Evolutionary conservation across 2,888 invertebrate genomes (phyloP).

Genomic region (Noctua pronuba): DNA sequence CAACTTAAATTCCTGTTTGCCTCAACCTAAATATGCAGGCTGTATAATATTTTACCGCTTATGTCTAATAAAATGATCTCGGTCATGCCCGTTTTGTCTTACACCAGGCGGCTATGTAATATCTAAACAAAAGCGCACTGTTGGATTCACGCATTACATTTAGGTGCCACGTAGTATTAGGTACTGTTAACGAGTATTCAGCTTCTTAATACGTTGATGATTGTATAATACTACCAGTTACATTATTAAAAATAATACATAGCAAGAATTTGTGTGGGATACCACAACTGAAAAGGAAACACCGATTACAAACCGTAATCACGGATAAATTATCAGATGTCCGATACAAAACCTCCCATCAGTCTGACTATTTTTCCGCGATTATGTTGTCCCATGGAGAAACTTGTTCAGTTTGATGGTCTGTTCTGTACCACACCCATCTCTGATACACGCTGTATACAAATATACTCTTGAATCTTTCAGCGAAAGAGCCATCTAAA

Average conservation of each 20-base stretch:
- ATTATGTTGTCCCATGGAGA: not conserved
- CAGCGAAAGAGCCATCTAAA: constrained; percentile 42
- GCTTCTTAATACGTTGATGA: not conserved
- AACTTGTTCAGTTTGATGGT: not conserved
- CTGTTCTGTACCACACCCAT: not conserved
- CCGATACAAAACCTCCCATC: not conserved
- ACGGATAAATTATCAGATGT: not conserved
- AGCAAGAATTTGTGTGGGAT: too few relatives aligned
- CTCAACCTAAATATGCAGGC: not conserved
- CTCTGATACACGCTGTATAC: not conserved
- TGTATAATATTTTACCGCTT: not conserved
- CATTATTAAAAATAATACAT: too few relatives aligned
- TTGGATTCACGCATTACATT: too few relatives aligned
- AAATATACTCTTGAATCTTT: constrained; percentile 10
- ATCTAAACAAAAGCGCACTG: not conserved
- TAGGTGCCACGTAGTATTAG: not conserved
- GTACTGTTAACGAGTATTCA: not conserved
- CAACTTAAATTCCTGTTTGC: not conserved
- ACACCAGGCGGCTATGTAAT: not conserved
- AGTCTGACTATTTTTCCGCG: not conserved
- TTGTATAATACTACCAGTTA: not conserved
- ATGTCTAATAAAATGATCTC: not conserved
- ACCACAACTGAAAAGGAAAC: too few relatives aligned
- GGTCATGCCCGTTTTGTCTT: not conserved
- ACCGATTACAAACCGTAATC: too few relatives aligned